phyloP scores from a whole-genome alignment of 2,113 vertebrate species.

The Egretta garzetta region DNA sequence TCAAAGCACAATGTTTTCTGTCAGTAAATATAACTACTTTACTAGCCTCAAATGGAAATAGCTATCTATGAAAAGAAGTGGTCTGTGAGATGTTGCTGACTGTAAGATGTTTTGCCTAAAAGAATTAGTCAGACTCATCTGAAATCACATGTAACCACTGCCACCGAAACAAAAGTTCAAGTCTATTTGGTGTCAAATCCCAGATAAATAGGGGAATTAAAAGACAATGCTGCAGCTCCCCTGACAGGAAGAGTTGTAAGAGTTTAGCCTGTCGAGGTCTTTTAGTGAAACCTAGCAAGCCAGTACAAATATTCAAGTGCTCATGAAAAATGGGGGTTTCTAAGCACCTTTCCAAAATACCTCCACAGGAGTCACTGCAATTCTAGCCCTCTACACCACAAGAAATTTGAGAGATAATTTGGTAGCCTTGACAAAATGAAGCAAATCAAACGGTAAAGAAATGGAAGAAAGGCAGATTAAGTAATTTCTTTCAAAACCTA shows the following conservation, averaged over 20 bases:
- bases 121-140: slow-evolving; percentile 16
- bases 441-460: background rate
- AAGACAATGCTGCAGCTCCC: background rate
- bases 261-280: background rate
- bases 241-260: background rate
- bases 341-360: background rate
- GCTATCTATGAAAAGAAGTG: background rate
- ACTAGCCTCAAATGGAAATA: background rate
- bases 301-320: background rate
- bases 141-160: slow-evolving; percentile 4
- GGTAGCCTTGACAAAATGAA: background rate
- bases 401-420: background rate
- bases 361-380: background rate
- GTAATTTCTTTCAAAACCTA: background rate
- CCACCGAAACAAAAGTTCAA: background rate
- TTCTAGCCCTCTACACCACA: accelerated
- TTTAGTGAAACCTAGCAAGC: background rate
- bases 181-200: slow-evolving; percentile 36
- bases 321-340: accelerated
- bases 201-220: slow-evolving; percentile 33
- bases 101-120: slow-evolving; percentile 22
- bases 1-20: background rate
- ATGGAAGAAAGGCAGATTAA: background rate
- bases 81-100: slow-evolving; percentile 43
- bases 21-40: background rate